These are phyloP conservation scores for Glossophaga mutica DNA, from an alignment of 2,797 vertebrate genomes.

Conservation along the genomic window DNA sequence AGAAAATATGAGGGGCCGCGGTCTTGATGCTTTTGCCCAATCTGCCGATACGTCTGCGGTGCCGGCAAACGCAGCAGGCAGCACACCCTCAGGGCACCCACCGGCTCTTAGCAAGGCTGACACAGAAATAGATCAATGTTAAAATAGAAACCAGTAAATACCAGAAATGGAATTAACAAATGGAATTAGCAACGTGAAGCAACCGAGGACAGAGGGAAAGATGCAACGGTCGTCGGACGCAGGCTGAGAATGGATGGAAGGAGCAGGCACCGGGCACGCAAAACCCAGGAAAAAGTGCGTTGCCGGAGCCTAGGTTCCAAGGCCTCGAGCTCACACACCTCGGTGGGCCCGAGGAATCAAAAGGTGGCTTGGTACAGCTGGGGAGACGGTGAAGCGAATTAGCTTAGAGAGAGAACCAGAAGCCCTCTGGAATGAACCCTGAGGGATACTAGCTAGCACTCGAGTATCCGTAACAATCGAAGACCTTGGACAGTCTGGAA, in stretches of 20 bases:
- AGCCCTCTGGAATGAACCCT: background rate
- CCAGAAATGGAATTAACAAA: background rate
- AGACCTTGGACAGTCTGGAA: background rate
- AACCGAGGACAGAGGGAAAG: background rate
- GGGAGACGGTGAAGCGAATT: background rate
- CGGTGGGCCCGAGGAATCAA: background rate
- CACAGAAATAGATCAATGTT: background rate
- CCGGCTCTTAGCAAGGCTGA: background rate
- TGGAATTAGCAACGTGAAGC: background rate
- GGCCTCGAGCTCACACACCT: background rate
- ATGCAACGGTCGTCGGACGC: fast-evolving
- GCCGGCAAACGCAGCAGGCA: background rate
- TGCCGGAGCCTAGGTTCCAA: background rate
- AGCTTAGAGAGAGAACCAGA: background rate
- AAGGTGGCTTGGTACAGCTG: background rate
- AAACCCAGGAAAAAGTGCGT: background rate
- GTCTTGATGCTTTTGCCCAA: background rate
- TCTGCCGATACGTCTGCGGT: background rate
- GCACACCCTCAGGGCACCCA: background rate
- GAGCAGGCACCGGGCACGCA: too few species aligned
- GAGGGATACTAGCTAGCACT: too few species aligned
- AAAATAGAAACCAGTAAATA: background rate
- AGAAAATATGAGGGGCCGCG: background rate
- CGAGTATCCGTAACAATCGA: background rate
- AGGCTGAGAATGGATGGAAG: background rate